phyloP scores from a whole-genome alignment of 2,113 vertebrate species.

The Caretta caretta region DNA sequence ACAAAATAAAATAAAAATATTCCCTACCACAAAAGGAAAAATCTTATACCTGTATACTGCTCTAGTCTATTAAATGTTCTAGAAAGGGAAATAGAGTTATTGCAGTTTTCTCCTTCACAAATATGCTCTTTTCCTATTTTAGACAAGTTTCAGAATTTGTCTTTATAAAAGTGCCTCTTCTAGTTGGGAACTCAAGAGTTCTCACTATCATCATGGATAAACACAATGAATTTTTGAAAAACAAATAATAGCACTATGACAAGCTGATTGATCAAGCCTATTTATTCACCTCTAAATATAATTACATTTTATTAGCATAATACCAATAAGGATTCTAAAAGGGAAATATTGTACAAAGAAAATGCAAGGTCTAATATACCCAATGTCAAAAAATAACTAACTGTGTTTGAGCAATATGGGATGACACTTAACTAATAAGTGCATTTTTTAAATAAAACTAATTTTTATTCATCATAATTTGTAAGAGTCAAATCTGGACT shows the following conservation, averaged over 20 bases:
- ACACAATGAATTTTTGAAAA: neutral
- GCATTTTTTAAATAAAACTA: neutral
- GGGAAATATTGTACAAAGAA: neutral
- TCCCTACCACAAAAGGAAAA: neutral
- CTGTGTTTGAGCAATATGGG: neutral
- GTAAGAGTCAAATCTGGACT: neutral
- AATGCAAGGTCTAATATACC: neutral
- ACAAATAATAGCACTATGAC: neutral
- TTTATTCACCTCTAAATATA: neutral
- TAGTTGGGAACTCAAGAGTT: neutral
- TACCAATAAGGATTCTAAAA: neutral
- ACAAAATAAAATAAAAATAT: neutral
- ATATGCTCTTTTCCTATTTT: neutral
- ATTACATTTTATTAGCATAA: neutral
- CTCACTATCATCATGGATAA: neutral
- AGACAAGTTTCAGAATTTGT: neutral
- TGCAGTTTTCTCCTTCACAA: neutral
- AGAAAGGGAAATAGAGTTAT: neutral
- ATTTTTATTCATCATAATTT: neutral
- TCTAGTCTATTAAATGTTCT: neutral
- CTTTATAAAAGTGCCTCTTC: neutral
- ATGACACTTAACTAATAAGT: neutral
- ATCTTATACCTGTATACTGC: neutral
- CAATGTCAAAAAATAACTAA: neutral
- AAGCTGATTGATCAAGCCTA: neutral